These are phyloP conservation scores for Pandemis corylana DNA, from an alignment of 2,888 invertebrate species.

Conservation along the genomic window DNA sequence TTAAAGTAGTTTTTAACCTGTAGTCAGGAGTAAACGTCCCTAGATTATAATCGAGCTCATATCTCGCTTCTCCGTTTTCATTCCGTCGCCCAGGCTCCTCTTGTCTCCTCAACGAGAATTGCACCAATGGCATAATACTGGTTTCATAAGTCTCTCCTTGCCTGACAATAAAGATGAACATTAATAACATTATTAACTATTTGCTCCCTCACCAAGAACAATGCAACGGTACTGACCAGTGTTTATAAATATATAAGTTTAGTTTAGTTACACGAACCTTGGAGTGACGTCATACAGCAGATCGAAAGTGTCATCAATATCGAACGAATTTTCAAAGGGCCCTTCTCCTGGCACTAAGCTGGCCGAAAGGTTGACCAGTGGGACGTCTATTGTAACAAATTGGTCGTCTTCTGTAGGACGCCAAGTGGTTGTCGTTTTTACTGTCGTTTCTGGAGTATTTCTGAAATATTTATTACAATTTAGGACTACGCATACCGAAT, in stretches of 20 bases:
- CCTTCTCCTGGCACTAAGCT: conserved; percentile 46
- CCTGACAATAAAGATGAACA: conserved; percentile 39
- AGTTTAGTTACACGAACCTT: conserved; percentile 49
- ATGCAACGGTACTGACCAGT: too few species aligned
- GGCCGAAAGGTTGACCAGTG: conserved; percentile 69
- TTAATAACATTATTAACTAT: neutral
- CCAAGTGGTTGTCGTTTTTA: conserved; percentile 18
- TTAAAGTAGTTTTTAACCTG: conserved; percentile 55
- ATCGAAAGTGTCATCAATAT: conserved; percentile 60
- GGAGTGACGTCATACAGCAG: conserved; percentile 66
- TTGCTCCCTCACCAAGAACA: too few species aligned
- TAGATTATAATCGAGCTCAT: conserved; percentile 52
- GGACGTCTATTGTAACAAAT: conserved; percentile 62
- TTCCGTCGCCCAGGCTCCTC: conserved; percentile 16
- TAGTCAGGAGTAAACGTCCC: conserved; percentile 55
- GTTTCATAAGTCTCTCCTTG: conserved; percentile 58
- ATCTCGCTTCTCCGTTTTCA: conserved; percentile 46
- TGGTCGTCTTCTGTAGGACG: conserved; percentile 42
- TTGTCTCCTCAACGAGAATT: conserved; percentile 57
- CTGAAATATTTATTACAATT: conserved; percentile 8
- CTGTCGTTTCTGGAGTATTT: neutral
- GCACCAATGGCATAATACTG: conserved; percentile 64
- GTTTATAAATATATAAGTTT: neutral
- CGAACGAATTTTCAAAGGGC: conserved; percentile 41
- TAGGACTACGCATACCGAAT: neutral